A percentile compares a stretch with the other conserved stretches of the same genome.
Evolutionary conservation across 2,113 vertebrate genomes (phyloP).

Genomic region (Xiphophorus couchianus): DNA sequence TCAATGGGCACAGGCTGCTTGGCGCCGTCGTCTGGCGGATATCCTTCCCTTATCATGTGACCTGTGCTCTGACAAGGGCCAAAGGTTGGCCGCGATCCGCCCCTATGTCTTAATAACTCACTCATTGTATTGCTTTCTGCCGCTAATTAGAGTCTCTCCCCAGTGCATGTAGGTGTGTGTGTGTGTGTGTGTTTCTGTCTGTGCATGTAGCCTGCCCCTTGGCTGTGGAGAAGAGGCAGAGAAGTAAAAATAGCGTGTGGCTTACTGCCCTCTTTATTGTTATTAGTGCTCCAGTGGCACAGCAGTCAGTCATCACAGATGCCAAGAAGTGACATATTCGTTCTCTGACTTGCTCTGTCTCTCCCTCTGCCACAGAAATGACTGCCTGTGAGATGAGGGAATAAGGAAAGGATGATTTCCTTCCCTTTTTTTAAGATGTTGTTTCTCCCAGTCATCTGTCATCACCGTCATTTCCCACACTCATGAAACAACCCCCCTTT

Average conservation of each 20-base stretch:
- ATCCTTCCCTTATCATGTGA: constrained; percentile 79
- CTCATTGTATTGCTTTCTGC: constrained; percentile 84
- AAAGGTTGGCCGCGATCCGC: constrained; percentile 82
- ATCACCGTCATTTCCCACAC: constrained; percentile 70
- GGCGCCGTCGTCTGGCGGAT: constrained; percentile 80
- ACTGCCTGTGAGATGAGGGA: constrained; percentile 70
- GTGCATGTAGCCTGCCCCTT: constrained; percentile 53
- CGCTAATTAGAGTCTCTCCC: constrained; percentile 87
- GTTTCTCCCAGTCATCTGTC: constrained; percentile 72
- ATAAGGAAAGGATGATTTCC: constrained; percentile 77
- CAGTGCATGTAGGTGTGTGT: constrained; percentile 37
- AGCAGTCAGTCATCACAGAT: constrained; percentile 73
- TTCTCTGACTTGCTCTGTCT: constrained; percentile 40
- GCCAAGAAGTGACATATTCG: constrained; percentile 68
- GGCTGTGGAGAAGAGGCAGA: constrained; percentile 59
- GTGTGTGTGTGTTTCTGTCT: constrained; percentile 40
- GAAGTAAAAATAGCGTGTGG: constrained; percentile 78
- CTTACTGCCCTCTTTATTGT: constrained; percentile 80
- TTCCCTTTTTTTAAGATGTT: constrained; percentile 76
- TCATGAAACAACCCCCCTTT: constrained; percentile 55
- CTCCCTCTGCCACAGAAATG: constrained; percentile 63
- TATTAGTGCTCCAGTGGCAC: constrained; percentile 79
- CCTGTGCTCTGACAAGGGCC: constrained; percentile 75
- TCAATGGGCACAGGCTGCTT: constrained; percentile 80
- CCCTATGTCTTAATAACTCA: constrained; percentile 92